These are phyloP conservation scores for Mycteria americana DNA, from an alignment of 2,797 vertebrate genomes.

Conservation along the genomic window DNA sequence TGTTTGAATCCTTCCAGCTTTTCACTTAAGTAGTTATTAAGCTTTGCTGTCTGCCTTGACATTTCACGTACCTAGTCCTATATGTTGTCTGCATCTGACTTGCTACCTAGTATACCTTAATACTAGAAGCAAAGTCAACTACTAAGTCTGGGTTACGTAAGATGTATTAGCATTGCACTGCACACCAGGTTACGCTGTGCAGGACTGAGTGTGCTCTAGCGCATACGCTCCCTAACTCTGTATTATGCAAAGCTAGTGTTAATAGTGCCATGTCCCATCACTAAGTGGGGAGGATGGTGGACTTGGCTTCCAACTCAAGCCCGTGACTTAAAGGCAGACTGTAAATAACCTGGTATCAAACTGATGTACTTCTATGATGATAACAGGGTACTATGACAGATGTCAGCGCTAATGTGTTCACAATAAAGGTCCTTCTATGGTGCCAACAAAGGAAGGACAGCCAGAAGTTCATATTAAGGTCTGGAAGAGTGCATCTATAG, in stretches of 20 bases:
- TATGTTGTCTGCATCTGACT: background rate
- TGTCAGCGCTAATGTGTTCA: background rate
- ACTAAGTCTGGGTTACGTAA: background rate
- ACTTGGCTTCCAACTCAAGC: background rate
- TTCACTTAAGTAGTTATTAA: background rate
- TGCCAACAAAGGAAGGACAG: background rate
- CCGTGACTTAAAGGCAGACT: conserved; percentile 37
- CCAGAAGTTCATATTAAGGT: background rate
- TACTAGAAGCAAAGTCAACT: background rate
- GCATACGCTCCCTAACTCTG: rapidly evolving
- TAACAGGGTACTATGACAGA: conserved; percentile 7
- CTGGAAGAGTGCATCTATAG: background rate
- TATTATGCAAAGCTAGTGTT: background rate
- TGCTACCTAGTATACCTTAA: background rate
- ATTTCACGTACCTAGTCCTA: background rate
- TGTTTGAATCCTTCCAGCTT: background rate
- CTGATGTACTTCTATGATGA: conserved; percentile 38
- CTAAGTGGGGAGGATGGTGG: background rate
- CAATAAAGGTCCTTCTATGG: background rate
- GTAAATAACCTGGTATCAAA: conserved; percentile 60
- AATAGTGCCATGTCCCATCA: background rate
- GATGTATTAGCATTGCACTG: background rate
- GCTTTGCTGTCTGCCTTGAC: background rate
- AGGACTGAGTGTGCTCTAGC: background rate
- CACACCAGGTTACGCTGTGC: background rate